Evolutionary conservation across 1,140 invertebrate genomes (phyloP).

Genomic region (Marisa cornuarietis): DNA sequence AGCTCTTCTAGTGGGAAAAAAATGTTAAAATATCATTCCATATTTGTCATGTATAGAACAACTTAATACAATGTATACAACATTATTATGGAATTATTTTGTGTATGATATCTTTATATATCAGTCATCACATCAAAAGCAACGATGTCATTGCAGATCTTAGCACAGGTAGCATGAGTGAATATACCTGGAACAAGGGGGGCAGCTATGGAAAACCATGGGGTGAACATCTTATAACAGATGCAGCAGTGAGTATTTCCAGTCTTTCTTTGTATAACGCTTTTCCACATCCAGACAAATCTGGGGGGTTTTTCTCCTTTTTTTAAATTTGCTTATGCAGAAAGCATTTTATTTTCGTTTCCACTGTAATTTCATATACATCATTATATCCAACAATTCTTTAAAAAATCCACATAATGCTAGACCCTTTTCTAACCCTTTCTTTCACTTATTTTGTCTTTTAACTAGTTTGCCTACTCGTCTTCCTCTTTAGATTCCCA

Average conservation of each 20-base stretch:
- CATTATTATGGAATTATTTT: background rate
- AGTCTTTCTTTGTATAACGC: too few relatives aligned
- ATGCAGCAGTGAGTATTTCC: conserved; percentile 74
- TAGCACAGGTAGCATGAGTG: conserved; percentile 80
- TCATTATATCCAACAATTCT: background rate
- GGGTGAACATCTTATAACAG: conserved; percentile 82
- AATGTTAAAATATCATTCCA: too few relatives aligned
- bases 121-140: too few relatives aligned
- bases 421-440: background rate
- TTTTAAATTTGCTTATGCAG: background rate
- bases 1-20: too few relatives aligned
- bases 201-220: conserved; percentile 78
- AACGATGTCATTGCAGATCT: conserved; percentile 68
- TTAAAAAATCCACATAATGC: background rate
- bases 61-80: background rate
- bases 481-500: background rate
- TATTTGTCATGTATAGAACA: background rate
- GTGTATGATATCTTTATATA: background rate
- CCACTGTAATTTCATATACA: background rate
- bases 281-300: background rate
- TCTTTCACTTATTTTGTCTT: background rate
- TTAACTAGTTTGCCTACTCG: background rate
- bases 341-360: background rate
- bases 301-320: background rate
- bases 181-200: conserved; percentile 83